These are phyloP conservation scores for Erebia epiphron DNA, from an alignment of 2,888 invertebrate species.

Conservation along the genomic window DNA sequence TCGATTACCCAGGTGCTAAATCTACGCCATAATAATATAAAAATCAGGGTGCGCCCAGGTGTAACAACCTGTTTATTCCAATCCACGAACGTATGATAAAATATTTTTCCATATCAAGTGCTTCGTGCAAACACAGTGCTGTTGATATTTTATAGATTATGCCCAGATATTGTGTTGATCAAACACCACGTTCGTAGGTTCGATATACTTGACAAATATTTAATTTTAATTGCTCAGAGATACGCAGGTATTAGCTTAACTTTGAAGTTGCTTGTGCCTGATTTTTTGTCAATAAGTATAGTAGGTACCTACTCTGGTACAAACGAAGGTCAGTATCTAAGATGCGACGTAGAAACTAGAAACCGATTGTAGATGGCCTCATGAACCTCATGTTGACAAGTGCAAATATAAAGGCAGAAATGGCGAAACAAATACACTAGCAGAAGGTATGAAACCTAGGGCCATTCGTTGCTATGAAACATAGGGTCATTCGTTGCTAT, in stretches of 20 bases:
- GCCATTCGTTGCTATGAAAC: too few species aligned
- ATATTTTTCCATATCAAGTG: conserved; percentile 76
- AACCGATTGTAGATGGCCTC: too few species aligned
- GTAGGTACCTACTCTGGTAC: too few species aligned
- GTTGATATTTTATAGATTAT: conserved; percentile 78
- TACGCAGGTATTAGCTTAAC: conserved; percentile 19
- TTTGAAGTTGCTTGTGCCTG: conserved; percentile 28
- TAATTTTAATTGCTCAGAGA: conserved; percentile 46
- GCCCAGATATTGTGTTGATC: conserved; percentile 57
- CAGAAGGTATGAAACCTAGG: too few species aligned
- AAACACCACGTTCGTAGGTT: conserved; percentile 56
- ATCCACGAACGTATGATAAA: conserved; percentile 47
- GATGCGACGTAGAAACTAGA: too few species aligned
- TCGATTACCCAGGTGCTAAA: conserved; percentile 30
- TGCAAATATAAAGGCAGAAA: too few species aligned
- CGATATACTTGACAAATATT: conserved; percentile 69
- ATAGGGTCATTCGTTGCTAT: too few species aligned
- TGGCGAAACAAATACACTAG: too few species aligned
- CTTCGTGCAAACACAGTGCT: conserved; percentile 64
- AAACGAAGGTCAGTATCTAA: too few species aligned
- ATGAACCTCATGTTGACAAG: too few species aligned
- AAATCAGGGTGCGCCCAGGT: conserved; percentile 39
- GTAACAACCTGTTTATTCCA: conserved; percentile 67
- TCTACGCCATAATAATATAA: conserved; percentile 25
- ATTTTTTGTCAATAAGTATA: background rate